Percentiles rank a stretch among this genome's conserved stretches.
Evolutionary conservation across 2,888 invertebrate species (phyloP).

Genomic region (Pristionchus maxplancki): DNA sequence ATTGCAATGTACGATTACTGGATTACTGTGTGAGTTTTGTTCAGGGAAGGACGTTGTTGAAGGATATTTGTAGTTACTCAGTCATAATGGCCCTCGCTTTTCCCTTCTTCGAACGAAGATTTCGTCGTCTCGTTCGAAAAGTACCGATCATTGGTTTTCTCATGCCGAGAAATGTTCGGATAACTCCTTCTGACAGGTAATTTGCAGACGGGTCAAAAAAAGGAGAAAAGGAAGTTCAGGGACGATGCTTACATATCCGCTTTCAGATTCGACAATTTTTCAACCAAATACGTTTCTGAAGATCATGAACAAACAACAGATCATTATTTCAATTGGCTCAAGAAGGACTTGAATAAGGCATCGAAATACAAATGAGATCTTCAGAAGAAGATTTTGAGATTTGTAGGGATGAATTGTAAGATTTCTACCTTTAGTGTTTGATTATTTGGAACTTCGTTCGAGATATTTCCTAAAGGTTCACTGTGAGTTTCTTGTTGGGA

Average conservation of each 20-base stretch:
- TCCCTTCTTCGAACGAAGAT: conserved; percentile 9
- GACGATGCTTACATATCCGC: neutral
- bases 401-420: too few relatives aligned
- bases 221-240: neutral
- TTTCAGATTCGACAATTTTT: conserved; percentile 37
- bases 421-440: too few relatives aligned
- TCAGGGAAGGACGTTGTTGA: neutral
- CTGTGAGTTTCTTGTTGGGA: neutral
- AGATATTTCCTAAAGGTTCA: too few relatives aligned
- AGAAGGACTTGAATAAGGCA: conserved; percentile 29
- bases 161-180: conserved; percentile 7
- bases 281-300: neutral
- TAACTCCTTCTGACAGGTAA: neutral
- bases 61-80: neutral
- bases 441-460: too few relatives aligned
- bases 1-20: conserved; percentile 40
- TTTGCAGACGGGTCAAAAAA: neutral
- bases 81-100: conserved; percentile 23
- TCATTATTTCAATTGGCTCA: conserved; percentile 26
- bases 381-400: too few relatives aligned
- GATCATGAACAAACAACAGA: neutral
- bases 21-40: conserved; percentile 11
- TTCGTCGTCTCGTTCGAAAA: neutral
- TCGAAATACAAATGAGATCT: conserved; percentile 14
- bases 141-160: neutral